Percentiles rank a stretch among this genome's conserved stretches.
Evolutionary conservation across 2,888 invertebrate species (phyloP).

Genomic region (Ectemnius cavifrons): DNA sequence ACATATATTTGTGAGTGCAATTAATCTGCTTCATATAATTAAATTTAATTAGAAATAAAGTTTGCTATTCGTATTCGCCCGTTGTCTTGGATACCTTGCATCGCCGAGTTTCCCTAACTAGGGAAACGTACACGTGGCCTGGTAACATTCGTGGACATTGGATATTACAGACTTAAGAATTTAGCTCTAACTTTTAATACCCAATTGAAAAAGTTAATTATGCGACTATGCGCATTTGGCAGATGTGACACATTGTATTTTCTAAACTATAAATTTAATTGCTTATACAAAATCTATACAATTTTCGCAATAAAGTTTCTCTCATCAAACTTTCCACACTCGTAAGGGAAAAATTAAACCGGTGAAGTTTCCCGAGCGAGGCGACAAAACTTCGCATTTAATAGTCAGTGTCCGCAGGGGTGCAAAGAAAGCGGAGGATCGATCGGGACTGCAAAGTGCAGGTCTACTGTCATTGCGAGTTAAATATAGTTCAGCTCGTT

Average conservation of each 20-base stretch:
- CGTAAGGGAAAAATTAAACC: too few species aligned
- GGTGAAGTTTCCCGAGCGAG: too few species aligned
- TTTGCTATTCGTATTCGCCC: constrained; percentile 34
- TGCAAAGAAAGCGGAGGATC: constrained; percentile 36
- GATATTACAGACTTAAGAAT: too few species aligned
- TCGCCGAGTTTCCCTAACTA: constrained; percentile 33
- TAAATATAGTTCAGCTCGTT: constrained; percentile 27
- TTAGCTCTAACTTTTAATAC: too few species aligned
- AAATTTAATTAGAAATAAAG: constrained; percentile 6
- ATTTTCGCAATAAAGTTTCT: too few species aligned
- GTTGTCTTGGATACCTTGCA: constrained; percentile 26
- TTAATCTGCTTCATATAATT: background rate
- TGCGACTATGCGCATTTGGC: too few species aligned
- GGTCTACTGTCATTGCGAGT: constrained; percentile 23
- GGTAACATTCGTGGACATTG: constrained; percentile 3
- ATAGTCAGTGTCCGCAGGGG: background rate
- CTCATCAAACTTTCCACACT: too few species aligned
- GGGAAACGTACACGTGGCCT: constrained; percentile 43
- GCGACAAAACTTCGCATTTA: too few species aligned
- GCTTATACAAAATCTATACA: too few species aligned
- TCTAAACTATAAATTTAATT: too few species aligned
- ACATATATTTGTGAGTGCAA: background rate
- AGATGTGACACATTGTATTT: too few species aligned
- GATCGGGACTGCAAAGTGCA: constrained; percentile 17
- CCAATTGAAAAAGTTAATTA: too few species aligned